Conservation (phyloP, 2,113 vertebrate genomes). For the Vidua chalybeata region DNA sequence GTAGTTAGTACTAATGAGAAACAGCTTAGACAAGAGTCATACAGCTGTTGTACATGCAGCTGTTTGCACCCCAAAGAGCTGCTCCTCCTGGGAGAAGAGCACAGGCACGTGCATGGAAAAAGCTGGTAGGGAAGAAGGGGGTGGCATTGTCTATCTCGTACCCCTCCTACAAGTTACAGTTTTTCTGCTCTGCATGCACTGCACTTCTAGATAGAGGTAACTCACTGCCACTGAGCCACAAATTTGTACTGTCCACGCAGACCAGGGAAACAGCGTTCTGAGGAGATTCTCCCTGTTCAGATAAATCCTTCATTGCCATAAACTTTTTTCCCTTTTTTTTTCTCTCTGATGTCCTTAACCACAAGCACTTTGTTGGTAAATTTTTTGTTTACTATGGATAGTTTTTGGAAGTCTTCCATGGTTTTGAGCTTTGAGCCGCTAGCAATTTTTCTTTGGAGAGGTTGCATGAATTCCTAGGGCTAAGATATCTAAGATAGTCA, state of each 20-base stretch:
- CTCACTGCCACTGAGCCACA: background rate
- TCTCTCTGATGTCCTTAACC: fast-evolving
- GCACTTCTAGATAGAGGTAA: background rate
- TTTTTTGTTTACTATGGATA: background rate
- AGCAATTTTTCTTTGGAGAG: background rate
- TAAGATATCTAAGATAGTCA: background rate
- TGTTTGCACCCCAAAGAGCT: background rate
- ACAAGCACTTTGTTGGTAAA: background rate
- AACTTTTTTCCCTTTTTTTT: background rate
- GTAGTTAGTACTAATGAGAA: background rate
- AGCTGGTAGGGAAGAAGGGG: background rate
- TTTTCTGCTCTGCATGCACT: background rate
- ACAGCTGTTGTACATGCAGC: background rate
- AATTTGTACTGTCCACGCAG: background rate
- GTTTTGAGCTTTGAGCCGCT: background rate
- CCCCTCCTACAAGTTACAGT: background rate
- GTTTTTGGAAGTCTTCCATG: background rate
- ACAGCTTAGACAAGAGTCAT: background rate
- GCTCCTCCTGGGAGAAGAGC: background rate
- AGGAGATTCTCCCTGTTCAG: background rate
- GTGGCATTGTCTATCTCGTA: background rate
- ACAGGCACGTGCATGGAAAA: fast-evolving
- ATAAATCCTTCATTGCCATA: background rate
- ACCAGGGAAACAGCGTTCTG: background rate
- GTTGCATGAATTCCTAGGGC: background rate